Evolutionary conservation across 2,797 vertebrate species (phyloP).

Genomic region (Dromococcyx pavoninus): DNA sequence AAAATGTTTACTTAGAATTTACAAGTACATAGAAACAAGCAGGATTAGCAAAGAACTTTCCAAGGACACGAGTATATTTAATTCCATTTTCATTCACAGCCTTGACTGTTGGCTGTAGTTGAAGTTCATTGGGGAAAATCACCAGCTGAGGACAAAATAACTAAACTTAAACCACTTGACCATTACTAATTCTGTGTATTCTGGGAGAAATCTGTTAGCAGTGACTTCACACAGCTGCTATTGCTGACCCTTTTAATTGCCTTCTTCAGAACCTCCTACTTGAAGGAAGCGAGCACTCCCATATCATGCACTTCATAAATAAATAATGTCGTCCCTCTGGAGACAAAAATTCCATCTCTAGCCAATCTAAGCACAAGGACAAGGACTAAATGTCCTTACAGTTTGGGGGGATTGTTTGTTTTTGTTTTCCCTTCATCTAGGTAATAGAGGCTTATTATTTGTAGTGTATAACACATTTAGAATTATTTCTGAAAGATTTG

Average conservation of each 20-base stretch:
- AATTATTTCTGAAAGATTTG: conserved; percentile 28
- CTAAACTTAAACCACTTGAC: background rate
- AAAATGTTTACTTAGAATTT: conserved; percentile 11
- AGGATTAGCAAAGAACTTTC: conserved; percentile 33
- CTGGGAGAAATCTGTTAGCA: background rate
- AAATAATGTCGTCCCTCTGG: conserved; percentile 25
- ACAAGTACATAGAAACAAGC: background rate
- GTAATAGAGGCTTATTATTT: background rate
- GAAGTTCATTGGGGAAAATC: background rate
- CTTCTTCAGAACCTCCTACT: background rate
- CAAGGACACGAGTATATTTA: conserved; percentile 4
- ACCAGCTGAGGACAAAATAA: background rate
- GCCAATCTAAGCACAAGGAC: background rate
- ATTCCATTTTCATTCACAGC: conserved; percentile 16
- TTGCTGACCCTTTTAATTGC: conserved; percentile 47
- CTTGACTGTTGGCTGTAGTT: background rate
- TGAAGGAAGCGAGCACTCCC: background rate
- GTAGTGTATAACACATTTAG: background rate
- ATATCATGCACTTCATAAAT: conserved; percentile 20
- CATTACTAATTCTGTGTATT: background rate
- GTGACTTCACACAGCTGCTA: background rate
- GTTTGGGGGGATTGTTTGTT: background rate
- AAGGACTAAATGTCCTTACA: background rate
- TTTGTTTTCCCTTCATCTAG: conserved; percentile 4
- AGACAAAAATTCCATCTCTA: conserved; percentile 22